These are phyloP conservation scores for Coregonus suidteri DNA, from an alignment of 2,797 vertebrate species.

Conservation along the genomic window DNA sequence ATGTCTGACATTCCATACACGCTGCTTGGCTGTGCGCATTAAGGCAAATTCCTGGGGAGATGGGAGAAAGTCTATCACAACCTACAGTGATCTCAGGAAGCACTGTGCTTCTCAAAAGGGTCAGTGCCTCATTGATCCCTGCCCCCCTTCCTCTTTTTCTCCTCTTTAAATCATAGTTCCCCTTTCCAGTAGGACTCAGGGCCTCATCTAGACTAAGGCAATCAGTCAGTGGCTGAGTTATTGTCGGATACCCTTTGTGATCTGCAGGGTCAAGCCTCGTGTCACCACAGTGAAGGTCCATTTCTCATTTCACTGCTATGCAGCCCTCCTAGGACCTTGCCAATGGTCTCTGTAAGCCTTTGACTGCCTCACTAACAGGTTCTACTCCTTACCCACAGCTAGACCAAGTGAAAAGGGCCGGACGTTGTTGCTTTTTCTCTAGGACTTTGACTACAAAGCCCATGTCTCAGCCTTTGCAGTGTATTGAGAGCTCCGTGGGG, in stretches of 20 bases:
- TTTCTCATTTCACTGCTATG: background rate
- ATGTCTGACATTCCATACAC: constrained; percentile 33
- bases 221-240: constrained; percentile 21
- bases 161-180: constrained; percentile 8
- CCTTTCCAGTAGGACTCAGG: background rate
- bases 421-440: background rate
- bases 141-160: background rate
- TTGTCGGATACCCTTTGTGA: constrained; percentile 53
- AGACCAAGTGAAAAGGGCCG: background rate
- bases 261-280: constrained; percentile 36
- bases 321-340: background rate
- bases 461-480: background rate
- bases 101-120: background rate
- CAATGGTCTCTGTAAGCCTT: background rate
- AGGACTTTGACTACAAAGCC: background rate
- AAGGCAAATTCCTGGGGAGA: background rate
- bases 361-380: background rate
- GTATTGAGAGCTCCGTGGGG: background rate
- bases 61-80: background rate
- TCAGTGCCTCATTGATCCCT: background rate
- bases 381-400: background rate
- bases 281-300: constrained; percentile 22
- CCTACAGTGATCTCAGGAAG: constrained; percentile 7
- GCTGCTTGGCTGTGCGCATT: background rate
- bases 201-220: background rate